Conservation (phyloP, 2,113 vertebrate genomes). For the Vicugna pacos region DNA sequence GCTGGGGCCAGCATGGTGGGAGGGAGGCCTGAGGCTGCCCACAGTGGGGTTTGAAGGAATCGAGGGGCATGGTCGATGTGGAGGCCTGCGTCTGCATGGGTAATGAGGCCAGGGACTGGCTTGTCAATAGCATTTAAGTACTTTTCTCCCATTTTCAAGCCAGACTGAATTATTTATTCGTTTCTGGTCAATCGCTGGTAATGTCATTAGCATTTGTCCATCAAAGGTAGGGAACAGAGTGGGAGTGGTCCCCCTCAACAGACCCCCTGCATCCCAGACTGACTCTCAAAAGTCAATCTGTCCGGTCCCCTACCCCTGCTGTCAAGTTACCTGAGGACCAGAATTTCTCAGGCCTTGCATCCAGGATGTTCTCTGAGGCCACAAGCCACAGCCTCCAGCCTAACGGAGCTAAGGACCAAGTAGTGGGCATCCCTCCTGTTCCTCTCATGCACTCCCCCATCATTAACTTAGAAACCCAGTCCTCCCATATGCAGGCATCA, state of each 20-base stretch:
- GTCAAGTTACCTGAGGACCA: not conserved
- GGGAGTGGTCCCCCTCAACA: slow-evolving; percentile 52
- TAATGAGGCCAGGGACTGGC: slow-evolving; percentile 92
- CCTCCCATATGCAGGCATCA: not conserved
- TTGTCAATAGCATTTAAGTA: slow-evolving; percentile 98
- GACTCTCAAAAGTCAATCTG: slow-evolving; percentile 57
- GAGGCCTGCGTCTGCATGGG: slow-evolving; percentile 91
- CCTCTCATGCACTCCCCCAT: not conserved
- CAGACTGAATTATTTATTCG: slow-evolving; percentile 96
- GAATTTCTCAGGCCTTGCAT: not conserved
- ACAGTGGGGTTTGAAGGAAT: slow-evolving; percentile 74
- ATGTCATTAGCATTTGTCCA: slow-evolving; percentile 93
- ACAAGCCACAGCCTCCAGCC: not conserved
- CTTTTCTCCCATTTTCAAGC: slow-evolving; percentile 93
- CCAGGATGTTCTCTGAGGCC: not conserved
- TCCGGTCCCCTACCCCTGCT: not conserved
- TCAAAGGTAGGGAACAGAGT: slow-evolving; percentile 82
- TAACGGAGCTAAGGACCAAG: not conserved
- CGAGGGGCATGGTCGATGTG: slow-evolving; percentile 87
- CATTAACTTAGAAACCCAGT: slow-evolving; percentile 31
- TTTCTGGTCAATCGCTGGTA: slow-evolving; percentile 94
- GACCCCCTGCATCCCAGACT: slow-evolving; percentile 64
- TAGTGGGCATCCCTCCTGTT: not conserved
- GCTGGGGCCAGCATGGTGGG: not conserved
- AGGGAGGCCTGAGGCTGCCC: slow-evolving; percentile 70